Percentiles rank a stretch among this genome's conserved stretches.
These are phyloP conservation scores for Fratercula arctica DNA, from an alignment of 2,797 vertebrate species.

Conservation along the genomic window DNA sequence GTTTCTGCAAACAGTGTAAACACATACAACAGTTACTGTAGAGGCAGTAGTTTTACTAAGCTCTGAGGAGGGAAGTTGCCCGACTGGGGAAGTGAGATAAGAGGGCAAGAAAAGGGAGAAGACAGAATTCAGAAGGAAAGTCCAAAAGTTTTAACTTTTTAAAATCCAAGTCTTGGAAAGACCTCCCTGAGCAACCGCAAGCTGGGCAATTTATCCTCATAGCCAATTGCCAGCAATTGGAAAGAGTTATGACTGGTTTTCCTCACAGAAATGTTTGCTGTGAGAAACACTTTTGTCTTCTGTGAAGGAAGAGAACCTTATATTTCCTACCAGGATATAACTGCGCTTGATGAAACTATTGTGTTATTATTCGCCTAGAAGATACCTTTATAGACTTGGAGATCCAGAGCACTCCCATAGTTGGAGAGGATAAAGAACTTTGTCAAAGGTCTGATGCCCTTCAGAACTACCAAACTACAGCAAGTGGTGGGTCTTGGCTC, in stretches of 20 bases:
- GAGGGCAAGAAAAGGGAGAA: neutral
- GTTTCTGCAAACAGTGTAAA: neutral
- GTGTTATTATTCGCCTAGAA: neutral
- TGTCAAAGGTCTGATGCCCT: rapidly evolving
- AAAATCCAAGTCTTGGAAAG: neutral
- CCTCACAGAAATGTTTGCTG: neutral
- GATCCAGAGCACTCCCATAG: neutral
- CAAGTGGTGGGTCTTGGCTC: neutral
- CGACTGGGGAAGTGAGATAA: constrained; percentile 53
- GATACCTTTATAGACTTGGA: neutral
- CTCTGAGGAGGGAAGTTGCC: constrained; percentile 23
- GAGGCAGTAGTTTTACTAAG: neutral
- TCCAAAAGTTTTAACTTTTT: neutral
- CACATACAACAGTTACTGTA: constrained; percentile 4
- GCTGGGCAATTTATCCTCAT: neutral
- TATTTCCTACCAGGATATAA: neutral
- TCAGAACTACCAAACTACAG: neutral
- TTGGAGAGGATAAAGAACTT: neutral
- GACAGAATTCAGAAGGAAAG: neutral
- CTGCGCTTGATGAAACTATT: neutral
- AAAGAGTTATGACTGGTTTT: neutral
- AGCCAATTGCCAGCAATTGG: neutral
- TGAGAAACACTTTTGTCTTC: neutral
- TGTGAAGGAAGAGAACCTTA: neutral
- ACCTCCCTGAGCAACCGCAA: neutral